Evolutionary conservation across 2,888 invertebrate genomes (phyloP).

Genomic region (Antheraea assamensis): DNA sequence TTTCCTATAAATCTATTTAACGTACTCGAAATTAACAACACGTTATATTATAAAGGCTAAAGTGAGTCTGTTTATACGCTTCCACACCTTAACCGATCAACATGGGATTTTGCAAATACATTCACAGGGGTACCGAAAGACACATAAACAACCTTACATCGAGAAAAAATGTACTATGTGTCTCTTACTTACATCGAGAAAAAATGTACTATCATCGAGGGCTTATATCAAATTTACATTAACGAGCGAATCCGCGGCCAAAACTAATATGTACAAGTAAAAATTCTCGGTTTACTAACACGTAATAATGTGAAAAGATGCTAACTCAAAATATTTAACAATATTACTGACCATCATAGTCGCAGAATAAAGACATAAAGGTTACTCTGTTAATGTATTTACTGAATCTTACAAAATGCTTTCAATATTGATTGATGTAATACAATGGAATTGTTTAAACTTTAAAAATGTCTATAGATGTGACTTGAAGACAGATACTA

Average conservation of each 20-base stretch:
- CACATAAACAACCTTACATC: too few species aligned
- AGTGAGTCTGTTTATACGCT: too few species aligned
- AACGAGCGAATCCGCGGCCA: too few species aligned
- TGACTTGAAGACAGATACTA: constrained; percentile 4
- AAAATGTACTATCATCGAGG: too few species aligned
- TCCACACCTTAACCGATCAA: too few species aligned
- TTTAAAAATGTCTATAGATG: not conserved
- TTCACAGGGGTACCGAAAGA: too few species aligned
- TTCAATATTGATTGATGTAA: not conserved
- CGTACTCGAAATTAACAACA: not conserved
- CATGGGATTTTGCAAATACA: too few species aligned
- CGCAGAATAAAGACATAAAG: not conserved
- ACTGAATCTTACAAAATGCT: not conserved
- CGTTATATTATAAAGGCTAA: too few species aligned
- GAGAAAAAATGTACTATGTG: too few species aligned
- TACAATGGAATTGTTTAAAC: not conserved
- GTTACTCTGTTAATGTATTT: not conserved
- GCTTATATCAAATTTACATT: not conserved
- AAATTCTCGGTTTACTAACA: constrained; percentile 51
- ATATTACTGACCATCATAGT: constrained; percentile 29
- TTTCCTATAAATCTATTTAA: not conserved
- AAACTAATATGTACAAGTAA: not conserved
- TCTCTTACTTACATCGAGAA: too few species aligned
- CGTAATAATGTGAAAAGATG: constrained; percentile 18
- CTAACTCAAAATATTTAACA: constrained; percentile 26